These are phyloP conservation scores for Euplagia quadripunctaria DNA, from an alignment of 2,888 invertebrate genomes.

Conservation along the genomic window DNA sequence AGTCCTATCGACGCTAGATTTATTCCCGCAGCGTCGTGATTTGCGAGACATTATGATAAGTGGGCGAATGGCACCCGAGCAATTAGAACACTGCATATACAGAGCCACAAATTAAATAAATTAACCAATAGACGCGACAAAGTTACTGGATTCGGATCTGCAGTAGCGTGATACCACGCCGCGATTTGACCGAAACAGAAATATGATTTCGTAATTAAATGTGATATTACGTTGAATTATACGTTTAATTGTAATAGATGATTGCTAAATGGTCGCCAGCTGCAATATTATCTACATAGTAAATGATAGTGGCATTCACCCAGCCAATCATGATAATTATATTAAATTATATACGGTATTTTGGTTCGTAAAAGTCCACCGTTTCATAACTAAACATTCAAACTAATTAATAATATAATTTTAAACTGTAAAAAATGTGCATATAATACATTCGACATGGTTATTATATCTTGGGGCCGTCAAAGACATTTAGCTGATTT, in stretches of 20 bases:
- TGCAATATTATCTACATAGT: slow-evolving; percentile 17
- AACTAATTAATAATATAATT: slow-evolving; percentile 1
- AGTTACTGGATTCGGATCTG: slow-evolving; percentile 54
- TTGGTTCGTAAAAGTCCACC: slow-evolving; percentile 8
- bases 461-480: background rate
- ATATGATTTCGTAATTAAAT: slow-evolving; percentile 48
- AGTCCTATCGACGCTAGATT: slow-evolving; percentile 77
- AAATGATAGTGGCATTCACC: slow-evolving; percentile 17
- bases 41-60: slow-evolving; percentile 87
- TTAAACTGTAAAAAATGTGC: background rate
- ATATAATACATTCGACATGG: background rate
- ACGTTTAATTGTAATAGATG: slow-evolving; percentile 27
- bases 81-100: slow-evolving; percentile 79
- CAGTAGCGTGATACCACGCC: slow-evolving; percentile 30
- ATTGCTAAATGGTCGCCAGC: slow-evolving; percentile 25
- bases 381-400: slow-evolving; percentile 1
- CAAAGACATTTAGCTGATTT: background rate
- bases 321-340: slow-evolving; percentile 19
- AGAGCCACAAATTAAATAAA: slow-evolving; percentile 74
- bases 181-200: slow-evolving; percentile 39
- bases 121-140: slow-evolving; percentile 66
- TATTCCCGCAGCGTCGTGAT: slow-evolving; percentile 79
- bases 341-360: slow-evolving; percentile 9
- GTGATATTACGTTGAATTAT: slow-evolving; percentile 38
- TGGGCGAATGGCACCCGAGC: slow-evolving; percentile 78